Evolutionary conservation across 2,888 invertebrate species (phyloP).

Genomic region (Dexiosoma caninum): DNA sequence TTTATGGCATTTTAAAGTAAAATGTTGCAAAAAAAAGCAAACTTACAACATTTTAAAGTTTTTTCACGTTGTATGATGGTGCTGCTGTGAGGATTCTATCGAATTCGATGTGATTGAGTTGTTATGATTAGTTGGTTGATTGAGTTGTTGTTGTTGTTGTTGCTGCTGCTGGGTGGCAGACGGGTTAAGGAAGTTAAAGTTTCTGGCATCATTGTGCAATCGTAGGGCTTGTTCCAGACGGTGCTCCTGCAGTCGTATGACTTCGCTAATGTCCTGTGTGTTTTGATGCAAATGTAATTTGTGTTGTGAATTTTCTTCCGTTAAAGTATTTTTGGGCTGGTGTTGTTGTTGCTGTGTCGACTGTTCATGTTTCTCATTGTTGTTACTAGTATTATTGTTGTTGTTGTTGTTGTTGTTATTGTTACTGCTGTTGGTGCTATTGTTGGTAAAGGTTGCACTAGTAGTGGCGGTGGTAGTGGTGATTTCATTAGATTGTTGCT

Average conservation of each 20-base stretch:
- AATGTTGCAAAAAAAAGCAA: slow-evolving; percentile 3
- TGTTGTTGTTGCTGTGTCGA: slow-evolving; percentile 48
- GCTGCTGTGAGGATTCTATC: slow-evolving; percentile 57
- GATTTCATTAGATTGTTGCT: slow-evolving; percentile 69
- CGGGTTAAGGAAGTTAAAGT: slow-evolving; percentile 84
- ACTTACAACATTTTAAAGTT: slow-evolving; percentile 36
- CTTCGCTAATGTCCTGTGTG: slow-evolving; percentile 85
- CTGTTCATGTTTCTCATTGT: slow-evolving; percentile 39
- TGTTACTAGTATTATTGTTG: slow-evolving; percentile 5
- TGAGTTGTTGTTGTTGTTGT: slow-evolving; percentile 1
- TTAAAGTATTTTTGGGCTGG: slow-evolving; percentile 20
- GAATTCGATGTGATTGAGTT: slow-evolving; percentile 40
- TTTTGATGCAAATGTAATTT: slow-evolving; percentile 77
- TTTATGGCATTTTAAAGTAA: not conserved
- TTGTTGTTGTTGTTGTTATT: slow-evolving; percentile 31
- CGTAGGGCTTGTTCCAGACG: slow-evolving; percentile 89
- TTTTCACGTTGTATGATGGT: slow-evolving; percentile 55
- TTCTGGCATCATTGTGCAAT: slow-evolving; percentile 88
- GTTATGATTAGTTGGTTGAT: slow-evolving; percentile 18
- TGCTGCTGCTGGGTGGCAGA: slow-evolving; percentile 70
- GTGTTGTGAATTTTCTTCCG: slow-evolving; percentile 53
- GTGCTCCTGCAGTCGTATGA: slow-evolving; percentile 86
- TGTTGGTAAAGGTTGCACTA: slow-evolving; percentile 9
- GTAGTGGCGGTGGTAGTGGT: not conserved
- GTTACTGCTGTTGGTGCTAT: not conserved